phyloP scores from a whole-genome alignment of 2,888 invertebrate genomes.

The Agrilus mali region DNA sequence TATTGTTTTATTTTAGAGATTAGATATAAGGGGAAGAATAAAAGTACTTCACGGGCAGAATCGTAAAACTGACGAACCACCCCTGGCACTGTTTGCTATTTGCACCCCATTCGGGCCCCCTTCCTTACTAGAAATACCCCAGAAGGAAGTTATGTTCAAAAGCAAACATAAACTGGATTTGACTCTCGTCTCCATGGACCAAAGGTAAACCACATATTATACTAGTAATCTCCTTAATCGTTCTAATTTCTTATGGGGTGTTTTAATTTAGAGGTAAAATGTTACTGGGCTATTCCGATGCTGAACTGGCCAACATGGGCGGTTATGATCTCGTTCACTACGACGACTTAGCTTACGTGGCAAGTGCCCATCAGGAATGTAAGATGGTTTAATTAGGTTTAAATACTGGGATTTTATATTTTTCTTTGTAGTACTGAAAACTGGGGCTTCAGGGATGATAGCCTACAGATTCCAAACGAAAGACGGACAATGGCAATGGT shows the following conservation, averaged over 20 bases:
- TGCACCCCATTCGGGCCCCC: constrained; percentile 99
- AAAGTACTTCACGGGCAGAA: constrained; percentile 95
- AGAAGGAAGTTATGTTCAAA: constrained; percentile 99
- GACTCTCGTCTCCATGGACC: constrained; percentile 93
- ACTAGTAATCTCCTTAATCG: too few relatives aligned
- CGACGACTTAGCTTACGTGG: constrained; percentile 93
- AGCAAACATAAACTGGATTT: constrained; percentile 98
- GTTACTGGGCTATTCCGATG: constrained; percentile 86
- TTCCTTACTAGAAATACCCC: constrained; percentile 89
- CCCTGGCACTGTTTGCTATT: constrained; percentile 89
- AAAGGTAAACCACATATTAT: constrained; percentile 46
- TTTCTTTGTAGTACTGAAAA: constrained; percentile 76
- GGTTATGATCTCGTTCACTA: constrained; percentile 97
- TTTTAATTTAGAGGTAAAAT: constrained; percentile 69
- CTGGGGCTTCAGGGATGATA: constrained; percentile 97
- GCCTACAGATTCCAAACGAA: constrained; percentile 95
- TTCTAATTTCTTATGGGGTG: neutral
- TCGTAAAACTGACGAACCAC: constrained; percentile 86
- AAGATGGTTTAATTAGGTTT: constrained; percentile 35
- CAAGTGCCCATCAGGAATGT: constrained; percentile 99
- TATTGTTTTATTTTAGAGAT: constrained; percentile 58
- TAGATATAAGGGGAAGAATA: constrained; percentile 95
- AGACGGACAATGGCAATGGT: constrained; percentile 92
- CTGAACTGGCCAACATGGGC: constrained; percentile 83
- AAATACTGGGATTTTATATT: constrained; percentile 1